Conservation (phyloP, 2,797 vertebrate genomes). For the Meda fulgida region DNA sequence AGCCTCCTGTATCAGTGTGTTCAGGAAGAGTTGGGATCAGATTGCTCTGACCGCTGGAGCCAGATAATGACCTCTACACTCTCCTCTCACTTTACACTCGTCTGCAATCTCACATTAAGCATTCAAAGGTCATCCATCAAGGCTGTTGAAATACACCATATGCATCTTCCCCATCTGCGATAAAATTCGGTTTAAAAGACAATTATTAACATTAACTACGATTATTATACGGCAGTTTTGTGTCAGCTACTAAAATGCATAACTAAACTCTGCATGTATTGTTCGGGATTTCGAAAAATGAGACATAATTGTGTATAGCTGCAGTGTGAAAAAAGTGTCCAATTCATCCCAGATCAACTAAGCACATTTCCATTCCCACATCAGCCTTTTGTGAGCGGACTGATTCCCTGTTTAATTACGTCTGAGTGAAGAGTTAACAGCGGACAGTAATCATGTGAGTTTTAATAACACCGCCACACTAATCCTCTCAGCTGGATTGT, state of each 20-base stretch:
- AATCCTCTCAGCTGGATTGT: neutral
- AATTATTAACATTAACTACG: no score
- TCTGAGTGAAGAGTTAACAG: neutral
- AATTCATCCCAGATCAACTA: neutral
- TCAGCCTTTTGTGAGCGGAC: neutral
- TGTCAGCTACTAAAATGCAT: neutral
- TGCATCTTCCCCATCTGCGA: neutral
- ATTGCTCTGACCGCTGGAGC: constrained; percentile 2
- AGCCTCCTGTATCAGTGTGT: neutral
- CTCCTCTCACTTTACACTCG: neutral
- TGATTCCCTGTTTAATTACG: neutral
- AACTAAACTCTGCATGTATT: no score
- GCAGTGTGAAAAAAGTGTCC: neutral
- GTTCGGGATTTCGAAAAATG: no score
- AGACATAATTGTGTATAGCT: neutral
- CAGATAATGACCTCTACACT: constrained; percentile 2
- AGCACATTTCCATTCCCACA: neutral
- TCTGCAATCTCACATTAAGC: neutral
- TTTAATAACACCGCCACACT: neutral
- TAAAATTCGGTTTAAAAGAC: neutral
- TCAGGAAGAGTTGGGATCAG: neutral
- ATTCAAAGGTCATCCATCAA: neutral
- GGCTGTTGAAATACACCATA: neutral
- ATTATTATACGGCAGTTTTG: no score
- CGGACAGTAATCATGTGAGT: no score